Evolutionary conservation across 2,888 invertebrate genomes (phyloP), one percentile per base, ranked within the genome.

Genomic region (Piscicola geometra): DNA sequence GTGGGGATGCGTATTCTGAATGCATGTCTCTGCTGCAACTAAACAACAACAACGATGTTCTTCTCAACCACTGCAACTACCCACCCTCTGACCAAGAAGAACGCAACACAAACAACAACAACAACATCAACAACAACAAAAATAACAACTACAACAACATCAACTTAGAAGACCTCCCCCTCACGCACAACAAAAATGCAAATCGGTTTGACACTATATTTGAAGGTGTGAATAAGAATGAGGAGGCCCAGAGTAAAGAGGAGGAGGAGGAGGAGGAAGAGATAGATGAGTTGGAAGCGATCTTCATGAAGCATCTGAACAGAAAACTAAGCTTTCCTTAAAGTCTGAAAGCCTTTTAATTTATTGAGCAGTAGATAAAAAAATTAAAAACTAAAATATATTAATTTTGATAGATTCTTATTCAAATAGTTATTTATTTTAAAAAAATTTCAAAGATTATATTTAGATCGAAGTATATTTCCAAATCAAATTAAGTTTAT

Each of bases 31-130:
- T 56, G 21, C 25, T 56, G 25, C 60, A 56, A 5, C 60, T 25
- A 21, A 56, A 56, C 60, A 25, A 56, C n/a, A 56, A 25, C 21
- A 56, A 25, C n/a, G 60, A 56, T 5, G 9, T 56, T 5, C n/a
- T 56, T n/a, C 21, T 41, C 15, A 41, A 41, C 41, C 41, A 41
- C 9, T n/a, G n/a, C n/a, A n/a, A n/a, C n/a, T n/a, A n/a, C n/a
- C n/a, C 41, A 15, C 9, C n/a, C 25, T 3, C 5, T 21, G 25
- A 56, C 3, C 15, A 56, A 25, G 60, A 56, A 18, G 60, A 56
- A 18, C 60, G 25, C 9, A 56, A 56, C 60, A 56, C 60, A 9
- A 56, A 56, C 60, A 56, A 56, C 60, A 56, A 56, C 60, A 18
- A 15, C n/a, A n/a, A n/a, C 21, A 25, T 3, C n/a, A 56, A 3